These are phyloP conservation scores for Diorhabda sublineata DNA, from an alignment of 1,140 invertebrate genomes.

Conservation along the genomic window DNA sequence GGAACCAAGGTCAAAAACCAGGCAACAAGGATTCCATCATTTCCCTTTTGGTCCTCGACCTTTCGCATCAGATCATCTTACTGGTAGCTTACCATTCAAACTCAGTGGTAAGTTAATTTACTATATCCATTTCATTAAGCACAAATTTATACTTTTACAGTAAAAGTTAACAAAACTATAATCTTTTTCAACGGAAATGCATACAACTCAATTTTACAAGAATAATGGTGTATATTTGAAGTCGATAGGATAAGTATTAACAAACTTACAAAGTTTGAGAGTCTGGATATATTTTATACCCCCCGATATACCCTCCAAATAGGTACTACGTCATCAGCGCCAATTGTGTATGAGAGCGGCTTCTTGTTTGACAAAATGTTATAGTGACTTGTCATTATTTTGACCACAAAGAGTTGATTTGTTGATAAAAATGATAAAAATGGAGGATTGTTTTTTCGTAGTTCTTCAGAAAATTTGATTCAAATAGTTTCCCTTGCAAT, in stretches of 20 bases:
- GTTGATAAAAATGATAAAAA: neutral
- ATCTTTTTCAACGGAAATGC: too few species aligned
- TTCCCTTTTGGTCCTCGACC: slow-evolving; percentile 78
- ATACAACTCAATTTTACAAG: too few species aligned
- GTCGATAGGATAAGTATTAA: too few species aligned
- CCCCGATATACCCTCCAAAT: too few species aligned
- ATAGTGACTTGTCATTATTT: too few species aligned
- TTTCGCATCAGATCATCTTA: slow-evolving; percentile 73
- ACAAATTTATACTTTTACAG: neutral
- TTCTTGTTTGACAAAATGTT: too few species aligned
- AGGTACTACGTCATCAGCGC: too few species aligned
- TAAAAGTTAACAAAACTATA: too few species aligned
- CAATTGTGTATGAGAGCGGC: too few species aligned
- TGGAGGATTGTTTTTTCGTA: neutral
- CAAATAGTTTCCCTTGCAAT: neutral
- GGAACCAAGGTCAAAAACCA: slow-evolving; percentile 90
- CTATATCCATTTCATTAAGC: neutral
- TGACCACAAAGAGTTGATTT: neutral
- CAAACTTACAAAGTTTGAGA: too few species aligned
- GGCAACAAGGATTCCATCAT: slow-evolving; percentile 79
- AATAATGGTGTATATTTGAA: too few species aligned
- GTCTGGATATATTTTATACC: too few species aligned
- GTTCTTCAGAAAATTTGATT: neutral
- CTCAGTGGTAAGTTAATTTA: slow-evolving; percentile 65
- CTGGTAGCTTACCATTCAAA: slow-evolving; percentile 77